Base-by-base conservation (phyloP, 2,888 invertebrate genomes). In the Leptopterna dolabrata region DNA sequence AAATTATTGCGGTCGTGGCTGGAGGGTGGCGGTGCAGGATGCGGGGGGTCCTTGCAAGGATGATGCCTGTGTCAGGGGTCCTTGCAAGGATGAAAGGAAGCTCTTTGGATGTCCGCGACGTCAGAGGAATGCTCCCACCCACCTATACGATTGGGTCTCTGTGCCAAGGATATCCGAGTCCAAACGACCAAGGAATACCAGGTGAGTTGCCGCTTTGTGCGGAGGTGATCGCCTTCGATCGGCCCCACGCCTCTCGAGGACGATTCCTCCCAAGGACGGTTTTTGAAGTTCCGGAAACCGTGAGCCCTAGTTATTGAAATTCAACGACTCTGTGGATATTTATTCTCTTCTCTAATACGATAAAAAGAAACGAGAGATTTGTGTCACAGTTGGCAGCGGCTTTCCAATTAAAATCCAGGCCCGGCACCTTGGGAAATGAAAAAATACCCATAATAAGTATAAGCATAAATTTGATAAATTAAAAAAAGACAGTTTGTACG, bases 61-160 rank as follows among this genome's bases (percentile, higher is more conserved):
- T 76, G 76, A 30, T 47, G 16, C 47, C 47, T 7, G 36, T 36
- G 36, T 36, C 36, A 36, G 14, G 29, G 76, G 76, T 78, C 78
- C 78, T 78, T 78, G 78, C 78, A 78, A 78, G 78, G 78, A 78
- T 78, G 78, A 78, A 43, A 78, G 78, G 78, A 78, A 78, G 78
- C 41, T 19, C 63, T 73, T 73, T 13, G 73, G 73, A 19, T 19
- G 36, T 16, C 78, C 43, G 78, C 45, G 78, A 78, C 78, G 78
- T 78, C 78, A 78, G 30, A 36, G 73, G 41, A 73, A 73, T 73
- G 63, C 78, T 73, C 30, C 73, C 73, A 16, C 36, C 73, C 73
- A 36, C 73, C 73, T 36, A 4, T 73, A 16, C 73, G 27, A 78
- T 24, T 78, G 78, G 78, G 78, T 78, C 78, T 78, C 41, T 78